Percentiles rank a stretch among this genome's conserved stretches.
These are phyloP conservation scores for Spodoptera frugiperda DNA, from an alignment of 1,140 invertebrate species.

Conservation along the genomic window DNA sequence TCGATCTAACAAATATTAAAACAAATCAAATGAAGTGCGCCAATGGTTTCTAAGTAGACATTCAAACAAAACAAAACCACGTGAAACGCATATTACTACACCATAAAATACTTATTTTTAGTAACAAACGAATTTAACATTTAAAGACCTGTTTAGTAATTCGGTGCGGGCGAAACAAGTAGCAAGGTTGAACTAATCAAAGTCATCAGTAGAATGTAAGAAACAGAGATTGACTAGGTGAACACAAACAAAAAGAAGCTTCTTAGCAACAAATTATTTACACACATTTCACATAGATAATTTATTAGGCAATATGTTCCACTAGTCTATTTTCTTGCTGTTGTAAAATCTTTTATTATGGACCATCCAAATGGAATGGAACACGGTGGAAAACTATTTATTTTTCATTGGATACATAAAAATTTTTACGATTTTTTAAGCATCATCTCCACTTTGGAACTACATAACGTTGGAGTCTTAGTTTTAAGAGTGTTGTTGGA, in stretches of 20 bases:
- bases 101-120: conserved; percentile 31
- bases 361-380: conserved; percentile 69
- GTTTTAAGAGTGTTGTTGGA: conserved; percentile 58
- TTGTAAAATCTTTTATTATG: conserved; percentile 75
- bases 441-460: conserved; percentile 52
- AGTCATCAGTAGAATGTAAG: conserved; percentile 11
- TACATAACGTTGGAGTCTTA: conserved; percentile 46
- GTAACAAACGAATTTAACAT: conserved; percentile 36
- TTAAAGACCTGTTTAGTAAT: conserved; percentile 38
- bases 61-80: not conserved
- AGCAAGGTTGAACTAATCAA: conserved; percentile 43
- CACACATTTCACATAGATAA: conserved; percentile 7
- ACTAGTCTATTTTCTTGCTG: conserved; percentile 68
- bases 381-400: conserved; percentile 75
- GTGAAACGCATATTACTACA: not conserved
- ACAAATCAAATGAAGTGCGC: not conserved
- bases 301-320: conserved; percentile 53
- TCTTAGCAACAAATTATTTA: conserved; percentile 25
- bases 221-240: conserved; percentile 38
- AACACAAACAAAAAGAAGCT: conserved; percentile 5
- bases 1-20: not conserved
- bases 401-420: conserved; percentile 71
- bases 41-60: no score
- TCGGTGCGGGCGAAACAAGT: conserved; percentile 32
- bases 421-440: conserved; percentile 70